Conservation (phyloP, 35 echinoderm and acorn worm species). For the Amphiura filiformis region DNA sequence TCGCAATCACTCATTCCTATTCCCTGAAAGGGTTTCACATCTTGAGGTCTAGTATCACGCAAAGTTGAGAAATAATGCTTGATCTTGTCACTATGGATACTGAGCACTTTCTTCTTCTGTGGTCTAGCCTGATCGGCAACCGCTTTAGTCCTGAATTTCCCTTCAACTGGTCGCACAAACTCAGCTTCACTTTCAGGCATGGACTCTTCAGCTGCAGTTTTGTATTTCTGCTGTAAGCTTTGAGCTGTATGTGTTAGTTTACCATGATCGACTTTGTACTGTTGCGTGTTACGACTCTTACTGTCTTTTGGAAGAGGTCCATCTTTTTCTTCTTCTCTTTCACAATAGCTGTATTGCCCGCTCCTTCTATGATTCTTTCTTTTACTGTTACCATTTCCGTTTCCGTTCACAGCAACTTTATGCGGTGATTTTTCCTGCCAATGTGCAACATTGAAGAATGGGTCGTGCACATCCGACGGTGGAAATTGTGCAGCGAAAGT, state of each 20-base stretch:
- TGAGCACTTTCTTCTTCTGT: constrained; percentile 24
- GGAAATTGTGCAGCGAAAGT: constrained; percentile 90
- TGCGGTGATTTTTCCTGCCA: constrained; percentile 63
- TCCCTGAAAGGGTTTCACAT: constrained; percentile 80
- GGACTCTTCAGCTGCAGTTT: constrained; percentile 73
- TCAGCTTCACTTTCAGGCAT: constrained; percentile 98
- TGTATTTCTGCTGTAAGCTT: constrained; percentile 79
- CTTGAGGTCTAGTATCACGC: constrained; percentile 36
- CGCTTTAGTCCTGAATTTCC: constrained; percentile 86
- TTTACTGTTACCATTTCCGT: constrained; percentile 37
- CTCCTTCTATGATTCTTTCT: constrained; percentile 32
- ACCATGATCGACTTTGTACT: constrained; percentile 79
- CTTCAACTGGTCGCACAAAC: constrained; percentile 86
- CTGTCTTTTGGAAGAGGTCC: constrained; percentile 63
- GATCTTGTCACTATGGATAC: constrained; percentile 74
- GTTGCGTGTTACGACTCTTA: constrained; percentile 42
- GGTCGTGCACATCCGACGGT: constrained; percentile 89
- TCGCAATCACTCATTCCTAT: constrained; percentile 59
- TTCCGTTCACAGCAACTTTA: constrained; percentile 37
- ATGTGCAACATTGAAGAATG: constrained; percentile 87
- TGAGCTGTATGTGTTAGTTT: constrained; percentile 73
- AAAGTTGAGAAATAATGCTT: constrained; percentile 75
- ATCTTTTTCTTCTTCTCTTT: constrained; percentile 41
- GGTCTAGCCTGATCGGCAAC: constrained; percentile 66
- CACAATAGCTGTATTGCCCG: constrained; percentile 17